These are phyloP conservation scores for Oreochromis tanganicae DNA, from an alignment of 2,113 vertebrate species.

Conservation along the genomic window DNA sequence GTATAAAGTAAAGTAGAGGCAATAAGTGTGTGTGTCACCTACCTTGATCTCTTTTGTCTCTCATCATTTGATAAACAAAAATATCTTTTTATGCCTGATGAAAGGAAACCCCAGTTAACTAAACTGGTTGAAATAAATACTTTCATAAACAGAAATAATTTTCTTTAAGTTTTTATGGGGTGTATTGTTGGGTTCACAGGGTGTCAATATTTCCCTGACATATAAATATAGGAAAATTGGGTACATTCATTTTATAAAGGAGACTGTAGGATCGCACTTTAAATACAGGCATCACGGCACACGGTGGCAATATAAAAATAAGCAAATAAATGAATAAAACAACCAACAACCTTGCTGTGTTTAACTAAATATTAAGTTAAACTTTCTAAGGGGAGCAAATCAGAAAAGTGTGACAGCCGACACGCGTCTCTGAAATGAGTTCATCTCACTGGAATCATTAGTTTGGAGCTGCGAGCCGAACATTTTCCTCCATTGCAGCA, in stretches of 20 bases:
- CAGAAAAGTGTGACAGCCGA: conserved; percentile 39
- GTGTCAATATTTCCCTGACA: not conserved
- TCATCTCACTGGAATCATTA: conserved; percentile 60
- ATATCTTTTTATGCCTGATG: not conserved
- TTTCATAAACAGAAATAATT: not conserved
- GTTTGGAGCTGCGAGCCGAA: conserved; percentile 54
- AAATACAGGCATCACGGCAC: not conserved
- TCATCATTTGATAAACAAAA: not conserved
- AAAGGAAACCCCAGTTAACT: not conserved
- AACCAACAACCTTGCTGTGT: not conserved
- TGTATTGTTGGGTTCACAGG: not conserved
- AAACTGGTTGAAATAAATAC: not conserved
- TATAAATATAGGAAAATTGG: not conserved
- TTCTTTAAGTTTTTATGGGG: not conserved
- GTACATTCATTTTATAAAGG: not conserved
- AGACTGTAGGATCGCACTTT: not conserved
- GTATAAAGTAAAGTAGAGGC: not conserved
- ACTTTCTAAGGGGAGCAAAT: conserved; percentile 31
- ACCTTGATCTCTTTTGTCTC: not conserved
- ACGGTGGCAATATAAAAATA: not conserved
- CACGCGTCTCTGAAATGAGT: conserved; percentile 26
- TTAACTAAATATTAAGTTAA: conserved; percentile 7
- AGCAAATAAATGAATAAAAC: not conserved
- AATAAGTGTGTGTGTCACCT: not conserved
- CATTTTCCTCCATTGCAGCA: conserved; percentile 51